Evolutionary conservation across 92 coral and sea anemone species (phyloP), one percentile per base, ranked within the genome.

Genomic region (Anthopleura xanthogrammica): DNA sequence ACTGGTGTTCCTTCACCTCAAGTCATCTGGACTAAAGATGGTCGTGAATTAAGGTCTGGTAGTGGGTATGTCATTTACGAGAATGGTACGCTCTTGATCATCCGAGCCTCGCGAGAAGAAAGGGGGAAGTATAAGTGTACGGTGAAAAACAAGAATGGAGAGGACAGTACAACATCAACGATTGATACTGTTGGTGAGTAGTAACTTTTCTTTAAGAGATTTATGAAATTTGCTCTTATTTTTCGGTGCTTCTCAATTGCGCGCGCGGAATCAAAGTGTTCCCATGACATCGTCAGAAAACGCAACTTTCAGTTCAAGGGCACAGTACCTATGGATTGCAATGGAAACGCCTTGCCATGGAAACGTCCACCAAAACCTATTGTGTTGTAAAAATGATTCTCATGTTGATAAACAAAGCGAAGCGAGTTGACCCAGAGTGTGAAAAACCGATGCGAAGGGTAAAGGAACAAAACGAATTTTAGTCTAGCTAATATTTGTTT

Each of bases 11-110:
- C 92, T 23, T 41, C 24, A 41, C 87, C 92, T 48, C 76, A 52
- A 43, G 77, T 90, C 48, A 86, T 85, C 3, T 90, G 92, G 92
- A 77, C 73, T 20, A 90, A 86, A 60, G 80, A 86, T 74, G 86
- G 83, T 62, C 85, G 78, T 64, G 66, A 60, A 40, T 60, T 90
- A 46, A 41, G 16, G 11, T 24, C 42, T 79, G 88, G 73, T 2
- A 80, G 66, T 43, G 85, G 77, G 76, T 83, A 82, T 85, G 46
- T 40, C 20, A 42, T 90, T 62, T 82, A 62, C 41, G 79, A 71
- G 50, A 87, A 90, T 76, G 88, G 88, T 8, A 77, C 90, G 1
- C 72, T 89, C 66, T 19, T 71, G 57, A 85, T 89, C 50, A 52
- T 40, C 23, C 40, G 40, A 36, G 71, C 81, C 9, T 56, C 75